phyloP scores from a whole-genome alignment of 1,140 invertebrate species.

The Radopholus similis region DNA sequence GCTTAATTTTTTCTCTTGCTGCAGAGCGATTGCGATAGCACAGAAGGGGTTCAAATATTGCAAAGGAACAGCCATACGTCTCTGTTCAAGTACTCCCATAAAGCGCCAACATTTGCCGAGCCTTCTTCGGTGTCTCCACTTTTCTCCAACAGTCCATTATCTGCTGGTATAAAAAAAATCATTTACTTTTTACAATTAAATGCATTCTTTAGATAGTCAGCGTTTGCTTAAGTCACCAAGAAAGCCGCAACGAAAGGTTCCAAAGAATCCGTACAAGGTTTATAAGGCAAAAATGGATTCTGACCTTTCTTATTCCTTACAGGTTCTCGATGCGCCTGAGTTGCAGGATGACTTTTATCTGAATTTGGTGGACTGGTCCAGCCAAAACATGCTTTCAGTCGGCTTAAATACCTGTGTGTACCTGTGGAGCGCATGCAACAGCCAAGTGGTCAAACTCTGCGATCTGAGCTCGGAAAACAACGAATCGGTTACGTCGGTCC shows the following conservation, averaged over 20 bases:
- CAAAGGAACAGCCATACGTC: conserved; percentile 23
- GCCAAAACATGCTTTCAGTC: conserved; percentile 96
- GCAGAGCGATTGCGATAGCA: conserved; percentile 38
- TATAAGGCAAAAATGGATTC: not conserved
- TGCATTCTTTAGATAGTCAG: conserved; percentile 42
- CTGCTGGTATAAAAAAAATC: conserved; percentile 21
- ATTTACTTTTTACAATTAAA: not conserved
- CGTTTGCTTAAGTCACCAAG: conserved; percentile 53
- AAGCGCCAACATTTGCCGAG: conserved; percentile 22
- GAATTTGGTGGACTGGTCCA: conserved; percentile 98
- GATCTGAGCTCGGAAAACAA: conserved; percentile 86
- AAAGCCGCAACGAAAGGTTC: conserved; percentile 58
- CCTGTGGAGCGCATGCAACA: conserved; percentile 97
- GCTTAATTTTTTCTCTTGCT: conserved; percentile 3
- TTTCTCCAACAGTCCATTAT: conserved; percentile 51
- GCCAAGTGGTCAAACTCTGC: conserved; percentile 92
- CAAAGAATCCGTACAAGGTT: conserved; percentile 58
- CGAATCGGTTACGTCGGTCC: conserved; percentile 86
- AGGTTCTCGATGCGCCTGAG: conserved; percentile 95
- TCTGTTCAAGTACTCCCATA: conserved; percentile 40
- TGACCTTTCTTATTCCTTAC: conserved; percentile 66
- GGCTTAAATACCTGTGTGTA: conserved; percentile 96
- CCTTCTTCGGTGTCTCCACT: conserved; percentile 29
- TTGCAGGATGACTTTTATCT: conserved; percentile 98
- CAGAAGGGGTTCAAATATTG: conserved; percentile 38